phyloP scores from a whole-genome alignment of 2,113 vertebrate genomes.

The Tragelaphus buxtoni region DNA sequence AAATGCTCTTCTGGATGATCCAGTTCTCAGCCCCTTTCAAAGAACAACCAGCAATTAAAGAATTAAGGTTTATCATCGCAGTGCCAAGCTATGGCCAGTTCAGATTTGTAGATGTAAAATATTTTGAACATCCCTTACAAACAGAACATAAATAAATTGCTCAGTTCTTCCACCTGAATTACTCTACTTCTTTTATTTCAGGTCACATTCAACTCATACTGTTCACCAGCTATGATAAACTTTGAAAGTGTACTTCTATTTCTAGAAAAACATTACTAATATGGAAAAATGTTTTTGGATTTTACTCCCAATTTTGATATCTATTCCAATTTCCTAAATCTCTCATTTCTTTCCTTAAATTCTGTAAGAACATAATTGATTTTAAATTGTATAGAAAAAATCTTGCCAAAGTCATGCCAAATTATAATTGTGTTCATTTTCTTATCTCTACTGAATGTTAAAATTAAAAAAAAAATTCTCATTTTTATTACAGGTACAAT shows the following conservation, averaged over 20 bases:
- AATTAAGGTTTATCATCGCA: not conserved
- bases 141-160: not conserved
- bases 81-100: not conserved
- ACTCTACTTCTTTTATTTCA: not conserved
- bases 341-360: not conserved
- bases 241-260: not conserved
- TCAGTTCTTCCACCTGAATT: not conserved
- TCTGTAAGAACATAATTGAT: not conserved
- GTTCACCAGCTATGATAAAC: not conserved
- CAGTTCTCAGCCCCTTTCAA: not conserved
- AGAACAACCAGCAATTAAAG: not conserved
- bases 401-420: not conserved
- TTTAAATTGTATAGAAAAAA: not conserved
- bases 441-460: not conserved
- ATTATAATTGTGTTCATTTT: not conserved
- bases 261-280: not conserved
- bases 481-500: not conserved
- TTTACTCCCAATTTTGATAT: not conserved
- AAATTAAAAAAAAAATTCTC: not conserved
- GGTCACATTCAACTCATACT: not conserved
- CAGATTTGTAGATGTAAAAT: not conserved
- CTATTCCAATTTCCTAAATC: not conserved
- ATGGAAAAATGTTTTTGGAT: not conserved
- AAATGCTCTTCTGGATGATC: not conserved
- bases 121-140: not conserved